Conservation (phyloP, 2,888 invertebrate species). For the Eupeodes luniger region DNA sequence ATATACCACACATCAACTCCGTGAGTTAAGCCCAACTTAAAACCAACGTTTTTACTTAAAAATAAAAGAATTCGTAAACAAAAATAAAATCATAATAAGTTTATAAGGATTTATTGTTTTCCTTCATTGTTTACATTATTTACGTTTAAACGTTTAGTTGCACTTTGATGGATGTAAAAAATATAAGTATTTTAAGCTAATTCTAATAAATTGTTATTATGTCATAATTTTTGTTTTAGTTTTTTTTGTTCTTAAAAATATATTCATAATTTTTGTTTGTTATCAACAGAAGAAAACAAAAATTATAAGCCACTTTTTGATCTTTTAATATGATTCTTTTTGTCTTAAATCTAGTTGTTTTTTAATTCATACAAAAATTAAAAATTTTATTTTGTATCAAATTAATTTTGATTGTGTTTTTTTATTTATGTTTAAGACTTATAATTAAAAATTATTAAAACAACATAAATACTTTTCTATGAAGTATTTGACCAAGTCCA, state of each 20-base stretch:
- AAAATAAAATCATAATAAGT: background rate
- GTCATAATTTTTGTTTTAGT: slow-evolving; percentile 13
- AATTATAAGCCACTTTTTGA: slow-evolving; percentile 3
- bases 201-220: slow-evolving; percentile 10
- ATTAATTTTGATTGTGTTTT: background rate
- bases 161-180: slow-evolving; percentile 40
- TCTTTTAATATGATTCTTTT: background rate
- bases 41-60: background rate
- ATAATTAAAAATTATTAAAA: slow-evolving; percentile 29
- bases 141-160: slow-evolving; percentile 30
- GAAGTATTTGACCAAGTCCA: slow-evolving; percentile 76
- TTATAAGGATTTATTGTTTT: background rate
- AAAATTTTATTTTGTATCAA: background rate
- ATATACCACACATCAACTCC: background rate
- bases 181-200: slow-evolving; percentile 23
- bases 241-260: background rate
- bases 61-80: no score
- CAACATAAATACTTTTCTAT: slow-evolving; percentile 15
- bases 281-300: background rate
- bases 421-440: no score
- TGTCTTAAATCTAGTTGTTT: background rate
- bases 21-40: background rate
- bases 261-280: background rate
- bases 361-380: background rate
- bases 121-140: background rate